phyloP scores from a whole-genome alignment of 2,888 invertebrate genomes.

The Limnephilus rhombicus region DNA sequence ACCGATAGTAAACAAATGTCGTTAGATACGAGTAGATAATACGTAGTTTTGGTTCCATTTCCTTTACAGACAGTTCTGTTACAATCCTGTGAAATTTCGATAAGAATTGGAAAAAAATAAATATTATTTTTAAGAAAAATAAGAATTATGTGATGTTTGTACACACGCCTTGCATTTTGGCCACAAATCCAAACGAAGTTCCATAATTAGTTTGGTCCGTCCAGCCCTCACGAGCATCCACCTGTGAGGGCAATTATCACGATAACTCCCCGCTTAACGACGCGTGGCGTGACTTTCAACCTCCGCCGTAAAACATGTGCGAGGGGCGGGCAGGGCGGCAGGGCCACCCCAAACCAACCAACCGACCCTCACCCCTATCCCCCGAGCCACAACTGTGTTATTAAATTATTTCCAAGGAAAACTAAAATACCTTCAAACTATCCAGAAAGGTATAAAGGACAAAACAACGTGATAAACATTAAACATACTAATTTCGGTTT shows the following conservation, averaged over 20 bases:
- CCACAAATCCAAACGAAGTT: not conserved
- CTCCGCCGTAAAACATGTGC: slow-evolving; percentile 60
- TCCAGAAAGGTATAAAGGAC: not conserved
- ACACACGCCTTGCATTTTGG: not conserved
- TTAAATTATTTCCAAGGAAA: slow-evolving; percentile 36
- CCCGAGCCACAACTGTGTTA: slow-evolving; percentile 3
- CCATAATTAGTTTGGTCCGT: not conserved
- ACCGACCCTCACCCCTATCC: not conserved
- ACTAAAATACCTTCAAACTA: not conserved
- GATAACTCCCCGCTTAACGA: slow-evolving; percentile 54
- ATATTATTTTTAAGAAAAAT: no score
- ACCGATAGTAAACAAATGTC: no score
- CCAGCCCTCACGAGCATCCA: not conserved
- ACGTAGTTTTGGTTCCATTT: no score
- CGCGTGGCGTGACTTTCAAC: slow-evolving; percentile 62
- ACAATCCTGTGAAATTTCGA: no score
- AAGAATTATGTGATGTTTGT: not conserved
- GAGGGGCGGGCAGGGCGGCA: slow-evolving; percentile 16
- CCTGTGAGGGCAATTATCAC: slow-evolving; percentile 59
- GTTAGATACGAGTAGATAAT: no score
- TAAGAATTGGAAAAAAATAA: no score
- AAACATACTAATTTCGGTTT: not conserved
- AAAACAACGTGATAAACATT: not conserved
- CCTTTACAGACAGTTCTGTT: no score
- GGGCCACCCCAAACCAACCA: not conserved